Evolutionary conservation across 2,888 invertebrate species (phyloP), one percentile per base, ranked within the genome.

Genomic region (Cataglyphis livida): DNA sequence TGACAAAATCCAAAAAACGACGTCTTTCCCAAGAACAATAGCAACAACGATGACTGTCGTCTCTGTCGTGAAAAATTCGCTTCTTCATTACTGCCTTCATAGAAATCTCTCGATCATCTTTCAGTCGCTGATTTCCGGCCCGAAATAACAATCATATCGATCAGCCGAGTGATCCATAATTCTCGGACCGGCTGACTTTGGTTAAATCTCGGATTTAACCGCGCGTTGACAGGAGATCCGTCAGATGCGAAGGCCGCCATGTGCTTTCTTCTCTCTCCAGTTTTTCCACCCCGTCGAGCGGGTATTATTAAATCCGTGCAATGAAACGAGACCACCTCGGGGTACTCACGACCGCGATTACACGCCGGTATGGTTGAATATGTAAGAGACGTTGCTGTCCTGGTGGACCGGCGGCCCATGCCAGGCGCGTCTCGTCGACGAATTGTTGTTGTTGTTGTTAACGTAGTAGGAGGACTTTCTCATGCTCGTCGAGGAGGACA

Each of bases 401-500:
- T 95, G 93, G 95, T 95, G 95, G 95, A 93, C 92, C 18, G 93
- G 94, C 15, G 93, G 94, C 9, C 92, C 92, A 70, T 89, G 95
- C 93, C 89, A 95, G 90, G 91, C 94, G 87, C 93, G 92, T 57
- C 95, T 95, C 81, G 95, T 95, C 65, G 95, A 95, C 32, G 95
- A 95, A 94, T 95, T 95, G 94, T 96, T 95, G 92, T 95, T 95
- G 28, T 87, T 87, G 74, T 90, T 95, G 94, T 96, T 96, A 92
- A 97, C 97, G 94, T 98, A 98, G 93, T 98, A 98, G 89, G 98
- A 98, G 21, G 98, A 98, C 93, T 98, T 98, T 89, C 98, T 96
- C 93, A 97, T 97, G 90, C 97, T 97, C 0, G 98, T 97, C 70
- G 98, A 98, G 3, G 98, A 98, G 0, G 98, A 98, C 95, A 97